Evolutionary conservation across 1,140 invertebrate genomes (phyloP).

Genomic region (Diorhabda carinulata): DNA sequence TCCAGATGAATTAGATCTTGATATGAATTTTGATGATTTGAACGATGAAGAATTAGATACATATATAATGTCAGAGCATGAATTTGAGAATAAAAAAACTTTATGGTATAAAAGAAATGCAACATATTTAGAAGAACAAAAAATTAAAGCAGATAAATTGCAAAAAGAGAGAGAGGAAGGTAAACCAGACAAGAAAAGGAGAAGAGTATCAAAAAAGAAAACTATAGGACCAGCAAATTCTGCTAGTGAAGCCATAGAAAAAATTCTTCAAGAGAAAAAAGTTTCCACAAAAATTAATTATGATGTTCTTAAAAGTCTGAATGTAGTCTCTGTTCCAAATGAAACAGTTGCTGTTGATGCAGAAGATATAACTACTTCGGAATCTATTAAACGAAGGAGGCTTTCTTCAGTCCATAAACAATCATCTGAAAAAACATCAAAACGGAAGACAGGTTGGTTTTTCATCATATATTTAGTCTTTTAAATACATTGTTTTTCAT

Average conservation of each 20-base stretch:
- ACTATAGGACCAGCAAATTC: constrained; percentile 63
- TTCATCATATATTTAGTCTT: constrained; percentile 8
- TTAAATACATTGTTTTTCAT: too few species aligned
- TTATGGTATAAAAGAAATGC: constrained; percentile 84
- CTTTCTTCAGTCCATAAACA: constrained; percentile 17
- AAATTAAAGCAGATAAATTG: constrained; percentile 76
- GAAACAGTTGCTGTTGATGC: constrained; percentile 20
- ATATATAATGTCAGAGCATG: constrained; percentile 80
- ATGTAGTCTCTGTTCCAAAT: constrained; percentile 51
- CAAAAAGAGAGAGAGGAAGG: constrained; percentile 73
- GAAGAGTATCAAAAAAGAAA: constrained; percentile 58
- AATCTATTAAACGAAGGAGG: constrained; percentile 27
- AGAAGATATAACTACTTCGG: constrained; percentile 25
- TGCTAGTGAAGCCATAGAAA: constrained; percentile 91
- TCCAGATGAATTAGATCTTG: constrained; percentile 34
- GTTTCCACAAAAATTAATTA: constrained; percentile 97
- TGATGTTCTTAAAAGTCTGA: constrained; percentile 85
- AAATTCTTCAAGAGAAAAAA: constrained; percentile 91
- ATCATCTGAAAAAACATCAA: constrained; percentile 6
- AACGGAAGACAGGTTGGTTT: constrained; percentile 12
- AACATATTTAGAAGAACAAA: constrained; percentile 75
- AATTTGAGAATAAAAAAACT: constrained; percentile 71
- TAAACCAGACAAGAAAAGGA: constrained; percentile 72
- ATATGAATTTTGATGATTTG: constrained; percentile 71
- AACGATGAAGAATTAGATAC: constrained; percentile 85